phyloP scores from a whole-genome alignment of 2,113 vertebrate species.

The Colaptes auratus region DNA sequence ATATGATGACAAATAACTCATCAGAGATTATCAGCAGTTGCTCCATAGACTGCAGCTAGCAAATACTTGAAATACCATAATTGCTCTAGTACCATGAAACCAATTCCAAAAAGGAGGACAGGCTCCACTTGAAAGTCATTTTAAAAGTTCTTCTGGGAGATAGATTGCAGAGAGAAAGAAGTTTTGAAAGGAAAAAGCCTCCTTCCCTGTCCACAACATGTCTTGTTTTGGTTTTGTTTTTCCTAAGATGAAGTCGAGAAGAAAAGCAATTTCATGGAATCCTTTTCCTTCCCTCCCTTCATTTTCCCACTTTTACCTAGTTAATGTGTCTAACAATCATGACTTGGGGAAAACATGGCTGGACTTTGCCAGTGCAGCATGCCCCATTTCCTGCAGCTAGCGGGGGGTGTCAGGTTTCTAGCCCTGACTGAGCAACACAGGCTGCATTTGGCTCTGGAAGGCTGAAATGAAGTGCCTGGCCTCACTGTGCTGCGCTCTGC shows the following conservation, averaged over 20 bases:
- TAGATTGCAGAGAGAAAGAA: not conserved
- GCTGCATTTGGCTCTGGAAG: not conserved
- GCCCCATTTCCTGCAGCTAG: not conserved
- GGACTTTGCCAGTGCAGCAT: not conserved
- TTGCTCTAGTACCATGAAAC: not conserved
- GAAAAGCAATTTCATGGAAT: not conserved
- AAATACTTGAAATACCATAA: not conserved
- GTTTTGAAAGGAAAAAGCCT: not conserved
- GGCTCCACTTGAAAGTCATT: not conserved
- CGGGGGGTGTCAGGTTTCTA: not conserved
- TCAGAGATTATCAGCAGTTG: not conserved
- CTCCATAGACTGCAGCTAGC: not conserved
- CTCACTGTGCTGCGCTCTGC: not conserved
- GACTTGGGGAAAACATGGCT: not conserved
- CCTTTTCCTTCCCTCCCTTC: accelerated
- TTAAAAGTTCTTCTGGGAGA: not conserved
- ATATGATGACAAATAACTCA: not conserved
- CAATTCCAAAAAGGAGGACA: not conserved
- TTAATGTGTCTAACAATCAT: not conserved
- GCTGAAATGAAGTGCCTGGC: not conserved
- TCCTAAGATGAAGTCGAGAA: not conserved
- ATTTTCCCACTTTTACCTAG: not conserved
- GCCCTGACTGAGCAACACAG: not conserved
- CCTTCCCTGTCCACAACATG: not conserved
- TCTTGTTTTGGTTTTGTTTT: not conserved